A percentile compares a stretch with the other conserved stretches of the same genome.
These are phyloP conservation scores for Diplodus puntazzo DNA, from an alignment of 2,797 vertebrate genomes.

Conservation along the genomic window DNA sequence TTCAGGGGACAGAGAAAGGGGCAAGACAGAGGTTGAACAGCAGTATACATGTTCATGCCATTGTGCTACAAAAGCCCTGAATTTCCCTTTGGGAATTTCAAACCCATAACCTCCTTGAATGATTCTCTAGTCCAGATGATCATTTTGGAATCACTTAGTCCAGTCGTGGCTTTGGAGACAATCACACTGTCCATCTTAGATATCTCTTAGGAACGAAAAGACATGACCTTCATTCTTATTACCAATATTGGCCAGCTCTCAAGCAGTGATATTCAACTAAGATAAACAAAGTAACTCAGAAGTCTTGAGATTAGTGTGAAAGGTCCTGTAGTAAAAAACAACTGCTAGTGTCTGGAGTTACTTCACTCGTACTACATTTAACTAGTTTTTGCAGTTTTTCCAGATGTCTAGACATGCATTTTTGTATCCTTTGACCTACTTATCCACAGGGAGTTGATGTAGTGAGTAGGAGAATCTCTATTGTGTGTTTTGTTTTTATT, in stretches of 20 bases:
- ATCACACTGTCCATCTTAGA: background rate
- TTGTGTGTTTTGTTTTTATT: background rate
- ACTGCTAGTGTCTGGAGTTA: constrained; percentile 56
- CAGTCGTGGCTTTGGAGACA: background rate
- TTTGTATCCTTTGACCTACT: background rate
- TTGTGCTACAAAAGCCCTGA: constrained; percentile 59
- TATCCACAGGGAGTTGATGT: constrained; percentile 2
- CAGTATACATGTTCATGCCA: constrained; percentile 52
- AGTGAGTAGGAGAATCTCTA: background rate
- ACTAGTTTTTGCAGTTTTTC: background rate
- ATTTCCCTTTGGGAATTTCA: constrained; percentile 42
- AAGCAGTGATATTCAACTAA: background rate
- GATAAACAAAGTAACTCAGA: background rate
- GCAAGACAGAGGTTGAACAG: constrained; percentile 56
- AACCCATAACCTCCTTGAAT: constrained; percentile 39
- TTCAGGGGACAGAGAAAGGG: constrained; percentile 61
- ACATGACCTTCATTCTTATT: background rate
- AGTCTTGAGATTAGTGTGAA: constrained; percentile 45
- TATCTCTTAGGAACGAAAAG: constrained; percentile 11
- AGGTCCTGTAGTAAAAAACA: constrained; percentile 61
- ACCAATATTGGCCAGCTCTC: background rate
- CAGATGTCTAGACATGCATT: background rate
- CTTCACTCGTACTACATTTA: background rate
- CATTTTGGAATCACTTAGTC: constrained; percentile 6
- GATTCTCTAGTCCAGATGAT: constrained; percentile 23